phyloP scores from a whole-genome alignment of 1,140 invertebrate genomes.

The Samia ricini region DNA sequence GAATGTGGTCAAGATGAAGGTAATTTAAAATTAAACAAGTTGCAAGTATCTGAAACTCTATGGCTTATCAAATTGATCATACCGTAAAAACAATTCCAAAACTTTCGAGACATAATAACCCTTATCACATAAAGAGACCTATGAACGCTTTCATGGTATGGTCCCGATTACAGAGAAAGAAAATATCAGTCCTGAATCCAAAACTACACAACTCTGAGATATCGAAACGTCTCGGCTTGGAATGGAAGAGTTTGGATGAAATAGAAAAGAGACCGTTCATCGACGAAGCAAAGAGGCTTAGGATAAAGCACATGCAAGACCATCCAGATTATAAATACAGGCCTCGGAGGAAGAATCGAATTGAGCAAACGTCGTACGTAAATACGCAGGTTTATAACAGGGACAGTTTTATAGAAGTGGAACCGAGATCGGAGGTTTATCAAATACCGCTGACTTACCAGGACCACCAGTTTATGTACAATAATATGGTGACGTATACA shows the following conservation, averaged over 20 bases:
- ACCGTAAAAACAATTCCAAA: slow-evolving; percentile 38
- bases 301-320: slow-evolving; percentile 86
- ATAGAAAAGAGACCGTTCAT: slow-evolving; percentile 88
- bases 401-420: slow-evolving; percentile 54
- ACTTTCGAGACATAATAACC: slow-evolving; percentile 53
- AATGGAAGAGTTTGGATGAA: slow-evolving; percentile 85
- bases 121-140: slow-evolving; percentile 81
- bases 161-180: slow-evolving; percentile 82
- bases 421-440: slow-evolving; percentile 44
- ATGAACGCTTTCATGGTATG: slow-evolving; percentile 88
- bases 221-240: slow-evolving; percentile 83
- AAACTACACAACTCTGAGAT: slow-evolving; percentile 90
- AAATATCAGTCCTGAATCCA: slow-evolving; percentile 89
- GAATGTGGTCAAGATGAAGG: too few relatives aligned
- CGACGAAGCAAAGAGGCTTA: slow-evolving; percentile 87
- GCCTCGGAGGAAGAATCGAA: slow-evolving; percentile 83
- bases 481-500: slow-evolving; percentile 65
- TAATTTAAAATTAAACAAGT: too few relatives aligned
- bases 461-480: slow-evolving; percentile 61
- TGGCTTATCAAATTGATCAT: slow-evolving; percentile 54
- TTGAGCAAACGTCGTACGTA: slow-evolving; percentile 42
- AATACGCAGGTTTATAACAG: slow-evolving; percentile 47
- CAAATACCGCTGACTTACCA: slow-evolving; percentile 53
- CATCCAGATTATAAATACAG: slow-evolving; percentile 87
- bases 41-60: slow-evolving; percentile 20